phyloP scores from a whole-genome alignment of 2,797 vertebrate species.

The Gambelia wislizenii region DNA sequence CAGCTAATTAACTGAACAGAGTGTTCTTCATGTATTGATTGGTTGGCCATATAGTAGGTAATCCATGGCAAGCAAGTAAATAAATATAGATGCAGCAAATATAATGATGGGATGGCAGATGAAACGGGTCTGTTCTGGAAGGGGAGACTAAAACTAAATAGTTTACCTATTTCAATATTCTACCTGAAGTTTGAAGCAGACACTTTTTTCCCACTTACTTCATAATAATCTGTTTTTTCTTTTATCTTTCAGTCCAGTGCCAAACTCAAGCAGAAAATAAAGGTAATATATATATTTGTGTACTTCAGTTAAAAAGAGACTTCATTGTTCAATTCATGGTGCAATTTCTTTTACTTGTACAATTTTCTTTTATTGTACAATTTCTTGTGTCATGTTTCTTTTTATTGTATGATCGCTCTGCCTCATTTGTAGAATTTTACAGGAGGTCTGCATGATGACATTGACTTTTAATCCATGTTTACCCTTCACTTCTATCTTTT shows the following conservation, averaged over 20 bases:
- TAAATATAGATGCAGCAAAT: not conserved
- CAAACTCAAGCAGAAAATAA: constrained; percentile 73
- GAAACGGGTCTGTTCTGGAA: not conserved
- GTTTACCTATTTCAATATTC: not conserved
- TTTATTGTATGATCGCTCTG: constrained; percentile 14
- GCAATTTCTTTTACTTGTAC: too few relatives aligned
- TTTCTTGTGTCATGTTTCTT: too few relatives aligned
- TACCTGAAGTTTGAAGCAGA: not conserved
- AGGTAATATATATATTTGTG: constrained; percentile 70
- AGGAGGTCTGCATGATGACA: not conserved
- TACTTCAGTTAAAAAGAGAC: not conserved
- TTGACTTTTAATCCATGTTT: not conserved
- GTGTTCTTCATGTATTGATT: not conserved
- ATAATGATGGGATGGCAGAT: not conserved
- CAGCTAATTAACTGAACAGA: not conserved
- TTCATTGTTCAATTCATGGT: constrained; percentile 39
- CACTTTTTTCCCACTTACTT: not conserved
- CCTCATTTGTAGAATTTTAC: not conserved
- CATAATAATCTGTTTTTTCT: constrained; percentile 20
- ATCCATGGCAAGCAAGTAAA: not conserved
- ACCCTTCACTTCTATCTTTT: not conserved
- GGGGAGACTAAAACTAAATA: not conserved
- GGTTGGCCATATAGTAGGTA: not conserved
- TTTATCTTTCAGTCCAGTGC: constrained; percentile 84
- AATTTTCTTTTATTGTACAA: constrained; percentile 1